Evolutionary conservation across 2,113 vertebrate genomes (phyloP).

Genomic region (Electrona antarctica): DNA sequence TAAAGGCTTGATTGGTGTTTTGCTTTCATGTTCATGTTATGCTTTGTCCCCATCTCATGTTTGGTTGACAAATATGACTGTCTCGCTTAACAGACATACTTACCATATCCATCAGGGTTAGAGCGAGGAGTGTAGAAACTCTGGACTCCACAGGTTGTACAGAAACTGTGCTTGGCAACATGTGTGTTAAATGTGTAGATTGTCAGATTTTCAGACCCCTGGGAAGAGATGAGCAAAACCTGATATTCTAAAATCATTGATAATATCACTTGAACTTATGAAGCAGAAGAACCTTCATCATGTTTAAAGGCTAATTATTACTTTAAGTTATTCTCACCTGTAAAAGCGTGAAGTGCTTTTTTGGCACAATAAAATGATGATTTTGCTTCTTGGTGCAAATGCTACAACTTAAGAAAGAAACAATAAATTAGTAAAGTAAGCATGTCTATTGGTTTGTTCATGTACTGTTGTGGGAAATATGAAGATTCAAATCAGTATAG

Average conservation of each 20-base stretch:
- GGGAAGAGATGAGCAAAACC: not conserved
- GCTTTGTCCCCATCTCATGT: not conserved
- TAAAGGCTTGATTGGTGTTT: not conserved
- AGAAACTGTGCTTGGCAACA: constrained; percentile 91
- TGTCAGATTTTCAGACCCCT: constrained; percentile 90
- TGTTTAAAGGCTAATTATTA: not conserved
- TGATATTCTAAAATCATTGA: too few relatives aligned
- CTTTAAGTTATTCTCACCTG: constrained; percentile 76
- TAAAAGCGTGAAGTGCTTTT: constrained; percentile 86
- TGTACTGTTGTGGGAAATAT: too few relatives aligned
- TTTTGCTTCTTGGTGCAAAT: constrained; percentile 97
- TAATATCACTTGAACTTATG: too few relatives aligned
- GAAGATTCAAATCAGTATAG: too few relatives aligned
- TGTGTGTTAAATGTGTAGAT: constrained; percentile 95
- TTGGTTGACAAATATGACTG: constrained; percentile 3
- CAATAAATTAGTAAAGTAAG: not conserved
- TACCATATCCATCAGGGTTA: constrained; percentile 92
- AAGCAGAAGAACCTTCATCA: too few relatives aligned
- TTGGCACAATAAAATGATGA: constrained; percentile 92
- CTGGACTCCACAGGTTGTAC: constrained; percentile 95
- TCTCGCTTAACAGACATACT: constrained; percentile 49
- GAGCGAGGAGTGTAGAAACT: constrained; percentile 96
- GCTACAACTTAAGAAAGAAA: constrained; percentile 86
- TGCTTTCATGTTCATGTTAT: not conserved
- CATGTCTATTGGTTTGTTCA: too few relatives aligned